These are phyloP conservation scores for Muschampia plurimacula DNA, from an alignment of 2,888 invertebrate species.

Conservation along the genomic window DNA sequence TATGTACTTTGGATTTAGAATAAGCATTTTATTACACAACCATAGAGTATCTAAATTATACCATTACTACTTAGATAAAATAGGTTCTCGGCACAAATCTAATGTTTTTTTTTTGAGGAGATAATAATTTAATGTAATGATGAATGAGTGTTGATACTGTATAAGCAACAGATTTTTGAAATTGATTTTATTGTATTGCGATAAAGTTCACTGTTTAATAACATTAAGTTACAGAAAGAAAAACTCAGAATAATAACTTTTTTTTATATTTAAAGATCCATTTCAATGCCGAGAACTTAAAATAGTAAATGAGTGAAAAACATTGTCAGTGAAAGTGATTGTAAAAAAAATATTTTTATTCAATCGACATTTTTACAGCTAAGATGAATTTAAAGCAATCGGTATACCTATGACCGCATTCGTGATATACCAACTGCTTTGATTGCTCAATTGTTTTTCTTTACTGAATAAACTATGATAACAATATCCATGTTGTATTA, in stretches of 20 bases:
- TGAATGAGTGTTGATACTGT: too few relatives aligned
- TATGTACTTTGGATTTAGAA: constrained; percentile 25
- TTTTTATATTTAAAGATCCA: too few relatives aligned
- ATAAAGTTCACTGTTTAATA: too few relatives aligned
- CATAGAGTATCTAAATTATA: constrained; percentile 8
- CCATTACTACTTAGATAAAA: not conserved
- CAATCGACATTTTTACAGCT: not conserved
- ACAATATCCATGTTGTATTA: too few relatives aligned
- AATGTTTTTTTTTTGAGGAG: not conserved
- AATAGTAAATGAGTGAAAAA: not conserved
- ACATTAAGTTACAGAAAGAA: too few relatives aligned
- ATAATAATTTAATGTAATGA: not conserved
- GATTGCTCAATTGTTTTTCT: not conserved
- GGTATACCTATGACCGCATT: not conserved
- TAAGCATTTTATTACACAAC: constrained; percentile 27
- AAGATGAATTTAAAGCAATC: not conserved
- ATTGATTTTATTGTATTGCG: too few relatives aligned
- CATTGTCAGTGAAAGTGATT: not conserved
- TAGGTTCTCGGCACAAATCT: not conserved
- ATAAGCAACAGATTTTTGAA: too few relatives aligned
- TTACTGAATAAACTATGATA: too few relatives aligned
- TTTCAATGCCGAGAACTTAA: not conserved
- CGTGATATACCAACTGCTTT: not conserved
- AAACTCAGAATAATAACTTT: too few relatives aligned
- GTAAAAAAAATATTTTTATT: not conserved